Conservation (phyloP, 1,140 invertebrate species). For the Colletes gigas region DNA sequence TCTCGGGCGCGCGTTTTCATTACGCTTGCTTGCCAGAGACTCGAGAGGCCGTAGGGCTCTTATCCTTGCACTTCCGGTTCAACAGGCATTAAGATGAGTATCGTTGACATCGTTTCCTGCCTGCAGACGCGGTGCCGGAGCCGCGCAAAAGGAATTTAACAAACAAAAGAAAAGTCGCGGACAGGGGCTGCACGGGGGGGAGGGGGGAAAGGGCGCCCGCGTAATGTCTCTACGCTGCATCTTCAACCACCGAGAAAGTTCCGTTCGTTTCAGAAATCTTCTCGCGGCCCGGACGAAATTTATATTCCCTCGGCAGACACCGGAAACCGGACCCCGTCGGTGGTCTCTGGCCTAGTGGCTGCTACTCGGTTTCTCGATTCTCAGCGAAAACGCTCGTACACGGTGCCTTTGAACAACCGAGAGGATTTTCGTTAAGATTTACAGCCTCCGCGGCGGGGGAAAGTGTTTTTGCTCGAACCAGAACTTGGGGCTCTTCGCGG, state of each 20-base stretch:
- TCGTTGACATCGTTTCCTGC: slow-evolving; percentile 74
- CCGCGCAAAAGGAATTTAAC: slow-evolving; percentile 56
- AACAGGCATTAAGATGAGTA: slow-evolving; percentile 75
- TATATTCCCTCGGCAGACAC: slow-evolving; percentile 27
- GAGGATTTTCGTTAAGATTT: no score
- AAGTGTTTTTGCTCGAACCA: no score
- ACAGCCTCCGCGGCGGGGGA: no score
- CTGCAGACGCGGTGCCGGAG: slow-evolving; percentile 46
- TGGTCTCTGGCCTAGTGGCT: background rate
- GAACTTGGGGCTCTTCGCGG: no score
- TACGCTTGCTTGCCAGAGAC: slow-evolving; percentile 62
- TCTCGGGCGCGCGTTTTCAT: slow-evolving; percentile 70
- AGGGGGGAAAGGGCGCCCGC: background rate
- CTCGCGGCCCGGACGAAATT: slow-evolving; percentile 33
- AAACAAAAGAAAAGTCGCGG: slow-evolving; percentile 48
- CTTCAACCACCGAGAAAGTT: slow-evolving; percentile 28
- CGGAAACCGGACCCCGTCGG: background rate
- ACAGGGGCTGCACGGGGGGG: background rate
- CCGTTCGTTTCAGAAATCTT: slow-evolving; percentile 39
- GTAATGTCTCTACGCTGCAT: slow-evolving; percentile 19
- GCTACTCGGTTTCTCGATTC: background rate
- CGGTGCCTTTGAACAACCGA: background rate
- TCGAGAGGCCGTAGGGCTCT: slow-evolving; percentile 51
- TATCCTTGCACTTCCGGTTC: slow-evolving; percentile 68
- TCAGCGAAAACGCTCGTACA: background rate